These are phyloP conservation scores for Laspeyria flexula DNA, from an alignment of 2,888 invertebrate genomes.

Conservation along the genomic window DNA sequence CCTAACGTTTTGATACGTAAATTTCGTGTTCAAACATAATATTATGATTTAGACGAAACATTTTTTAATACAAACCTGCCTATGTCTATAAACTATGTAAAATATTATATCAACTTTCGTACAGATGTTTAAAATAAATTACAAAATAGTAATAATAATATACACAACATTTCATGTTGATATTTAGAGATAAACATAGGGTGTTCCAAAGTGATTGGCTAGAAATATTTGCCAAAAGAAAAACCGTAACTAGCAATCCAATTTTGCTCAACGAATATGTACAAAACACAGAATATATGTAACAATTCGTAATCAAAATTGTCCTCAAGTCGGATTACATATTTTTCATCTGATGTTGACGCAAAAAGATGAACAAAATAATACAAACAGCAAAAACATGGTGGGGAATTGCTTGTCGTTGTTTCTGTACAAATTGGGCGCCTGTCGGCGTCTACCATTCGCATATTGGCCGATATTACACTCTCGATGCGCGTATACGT, in stretches of 20 bases:
- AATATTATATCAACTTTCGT: no score
- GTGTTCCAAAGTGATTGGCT: background rate
- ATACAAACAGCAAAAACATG: constrained; percentile 48
- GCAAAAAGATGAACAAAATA: constrained; percentile 43
- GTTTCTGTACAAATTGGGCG: constrained; percentile 69
- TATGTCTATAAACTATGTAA: no score
- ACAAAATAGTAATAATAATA: no score
- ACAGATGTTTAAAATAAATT: no score
- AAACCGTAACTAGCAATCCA: constrained; percentile 18
- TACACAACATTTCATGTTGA: no score
- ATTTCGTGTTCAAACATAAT: background rate
- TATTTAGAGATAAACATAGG: no score
- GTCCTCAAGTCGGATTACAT: constrained; percentile 34
- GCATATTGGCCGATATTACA: constrained; percentile 66
- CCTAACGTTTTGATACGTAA: background rate
- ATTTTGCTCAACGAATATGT: constrained; percentile 14
- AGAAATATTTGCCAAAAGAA: constrained; percentile 7
- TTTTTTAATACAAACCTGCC: no score
- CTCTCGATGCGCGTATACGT: constrained; percentile 45
- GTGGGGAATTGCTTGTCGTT: constrained; percentile 48
- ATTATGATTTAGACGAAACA: no score
- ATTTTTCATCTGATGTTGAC: constrained; percentile 31
- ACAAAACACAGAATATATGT: constrained; percentile 27
- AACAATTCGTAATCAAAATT: constrained; percentile 38
- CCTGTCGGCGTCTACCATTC: constrained; percentile 61